Evolutionary conservation across 2,888 invertebrate genomes (phyloP).

Genomic region (Sinelater perroti): DNA sequence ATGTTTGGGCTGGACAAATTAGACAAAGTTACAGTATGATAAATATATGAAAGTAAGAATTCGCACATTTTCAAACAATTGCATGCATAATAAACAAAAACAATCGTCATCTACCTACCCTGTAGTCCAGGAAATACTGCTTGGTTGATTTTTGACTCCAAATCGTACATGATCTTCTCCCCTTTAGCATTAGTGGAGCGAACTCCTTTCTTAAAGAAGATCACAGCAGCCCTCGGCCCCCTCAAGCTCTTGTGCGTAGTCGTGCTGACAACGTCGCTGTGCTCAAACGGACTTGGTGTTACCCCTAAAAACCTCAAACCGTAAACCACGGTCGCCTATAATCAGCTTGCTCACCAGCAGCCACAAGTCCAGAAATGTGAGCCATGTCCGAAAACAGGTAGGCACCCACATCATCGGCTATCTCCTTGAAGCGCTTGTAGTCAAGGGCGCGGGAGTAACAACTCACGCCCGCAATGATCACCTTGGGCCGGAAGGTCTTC

Average conservation of each 20-base stretch:
- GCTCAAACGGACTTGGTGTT: constrained; percentile 89
- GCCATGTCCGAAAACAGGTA: constrained; percentile 96
- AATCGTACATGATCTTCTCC: constrained; percentile 84
- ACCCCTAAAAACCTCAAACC: constrained; percentile 62
- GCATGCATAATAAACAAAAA: neutral
- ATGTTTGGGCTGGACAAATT: too few relatives aligned
- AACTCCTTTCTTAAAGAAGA: constrained; percentile 92
- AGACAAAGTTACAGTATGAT: too few relatives aligned
- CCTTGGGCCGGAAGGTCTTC: constrained; percentile 85
- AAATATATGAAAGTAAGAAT: too few relatives aligned
- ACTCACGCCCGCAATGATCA: constrained; percentile 94
- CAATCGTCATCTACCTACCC: constrained; percentile 65
- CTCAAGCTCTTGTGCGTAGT: constrained; percentile 95
- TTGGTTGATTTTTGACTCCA: constrained; percentile 87
- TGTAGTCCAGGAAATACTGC: constrained; percentile 95
- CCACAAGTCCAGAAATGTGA: constrained; percentile 91
- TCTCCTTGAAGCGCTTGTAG: constrained; percentile 86
- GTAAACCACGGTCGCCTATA: neutral
- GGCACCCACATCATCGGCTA: constrained; percentile 84
- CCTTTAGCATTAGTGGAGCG: constrained; percentile 82
- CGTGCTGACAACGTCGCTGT: constrained; percentile 91
- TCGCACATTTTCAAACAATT: too few relatives aligned
- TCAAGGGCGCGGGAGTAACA: constrained; percentile 94
- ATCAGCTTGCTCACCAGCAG: constrained; percentile 69
- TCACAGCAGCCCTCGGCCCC: constrained; percentile 87